Evolutionary conservation across 2,113 vertebrate genomes (phyloP).

Genomic region (Ceratotherium simum): DNA sequence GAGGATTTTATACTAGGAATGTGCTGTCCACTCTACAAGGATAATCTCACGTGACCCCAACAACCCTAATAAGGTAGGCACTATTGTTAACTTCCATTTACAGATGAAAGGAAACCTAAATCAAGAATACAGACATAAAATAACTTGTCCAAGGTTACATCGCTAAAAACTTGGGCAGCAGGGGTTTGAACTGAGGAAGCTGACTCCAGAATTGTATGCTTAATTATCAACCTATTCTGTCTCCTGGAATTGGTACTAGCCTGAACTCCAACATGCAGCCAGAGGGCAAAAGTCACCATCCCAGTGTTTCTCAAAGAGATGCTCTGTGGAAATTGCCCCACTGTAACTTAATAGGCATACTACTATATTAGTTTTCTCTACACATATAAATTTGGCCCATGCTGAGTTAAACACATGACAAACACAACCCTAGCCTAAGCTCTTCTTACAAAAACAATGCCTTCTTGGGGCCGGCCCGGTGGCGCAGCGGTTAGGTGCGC

Average conservation of each 20-base stretch:
- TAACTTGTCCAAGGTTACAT: background rate
- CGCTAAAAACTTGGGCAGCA: background rate
- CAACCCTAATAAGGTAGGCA: background rate
- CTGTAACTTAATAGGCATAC: background rate
- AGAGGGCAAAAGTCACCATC: background rate
- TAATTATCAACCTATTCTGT: background rate
- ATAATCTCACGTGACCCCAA: background rate
- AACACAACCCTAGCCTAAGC: background rate
- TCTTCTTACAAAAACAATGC: background rate
- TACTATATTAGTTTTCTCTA: background rate
- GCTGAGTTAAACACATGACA: background rate
- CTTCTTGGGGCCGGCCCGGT: background rate
- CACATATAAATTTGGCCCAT: background rate
- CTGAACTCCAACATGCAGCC: background rate
- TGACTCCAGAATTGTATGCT: background rate
- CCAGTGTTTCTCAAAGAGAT: background rate
- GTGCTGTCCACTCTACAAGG: background rate
- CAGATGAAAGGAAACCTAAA: constrained; percentile 6
- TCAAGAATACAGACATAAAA: background rate
- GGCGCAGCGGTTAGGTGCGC: too few relatives aligned
- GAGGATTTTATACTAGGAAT: background rate
- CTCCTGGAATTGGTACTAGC: background rate
- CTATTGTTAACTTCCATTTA: background rate
- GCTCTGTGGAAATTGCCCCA: background rate
- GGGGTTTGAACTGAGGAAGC: background rate